These are phyloP conservation scores for Tetragnatha montana DNA, from an alignment of 2,888 invertebrate genomes.

Conservation along the genomic window DNA sequence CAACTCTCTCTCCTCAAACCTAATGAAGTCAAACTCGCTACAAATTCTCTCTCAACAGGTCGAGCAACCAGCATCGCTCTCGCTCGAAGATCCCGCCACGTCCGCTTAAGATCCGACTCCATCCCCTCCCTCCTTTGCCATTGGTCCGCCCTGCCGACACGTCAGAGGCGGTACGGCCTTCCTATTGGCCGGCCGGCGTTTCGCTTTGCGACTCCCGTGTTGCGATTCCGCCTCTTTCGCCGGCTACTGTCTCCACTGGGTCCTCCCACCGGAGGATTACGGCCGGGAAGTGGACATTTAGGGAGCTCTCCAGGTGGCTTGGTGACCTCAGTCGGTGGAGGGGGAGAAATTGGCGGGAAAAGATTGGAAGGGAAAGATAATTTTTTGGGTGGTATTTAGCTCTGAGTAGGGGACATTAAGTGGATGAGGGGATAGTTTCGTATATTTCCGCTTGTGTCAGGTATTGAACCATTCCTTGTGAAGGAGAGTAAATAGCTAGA, in stretches of 20 bases:
- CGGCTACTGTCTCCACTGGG: slow-evolving; percentile 46
- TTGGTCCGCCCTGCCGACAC: background rate
- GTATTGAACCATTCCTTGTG: no score
- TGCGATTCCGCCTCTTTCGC: slow-evolving; percentile 3
- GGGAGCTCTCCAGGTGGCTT: slow-evolving; percentile 9
- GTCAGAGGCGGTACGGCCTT: slow-evolving; percentile 36
- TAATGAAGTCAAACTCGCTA: background rate
- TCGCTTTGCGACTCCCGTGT: slow-evolving; percentile 46
- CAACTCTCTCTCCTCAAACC: no score
- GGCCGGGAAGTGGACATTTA: background rate
- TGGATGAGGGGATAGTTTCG: no score
- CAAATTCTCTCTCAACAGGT: background rate
- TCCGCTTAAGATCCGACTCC: background rate
- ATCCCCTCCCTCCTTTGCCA: slow-evolving; percentile 19
- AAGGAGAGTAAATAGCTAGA: no score
- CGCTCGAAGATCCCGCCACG: slow-evolving; percentile 54
- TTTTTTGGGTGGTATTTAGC: no score
- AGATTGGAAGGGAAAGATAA: no score
- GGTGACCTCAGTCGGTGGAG: background rate
- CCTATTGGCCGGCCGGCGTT: slow-evolving; percentile 36
- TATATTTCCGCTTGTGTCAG: no score
- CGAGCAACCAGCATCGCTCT: background rate
- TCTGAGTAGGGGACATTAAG: no score
- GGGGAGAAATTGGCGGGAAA: background rate
- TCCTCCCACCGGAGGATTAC: background rate